These are phyloP conservation scores for Ophiodon elongatus DNA, from an alignment of 2,113 vertebrate species.

Conservation along the genomic window DNA sequence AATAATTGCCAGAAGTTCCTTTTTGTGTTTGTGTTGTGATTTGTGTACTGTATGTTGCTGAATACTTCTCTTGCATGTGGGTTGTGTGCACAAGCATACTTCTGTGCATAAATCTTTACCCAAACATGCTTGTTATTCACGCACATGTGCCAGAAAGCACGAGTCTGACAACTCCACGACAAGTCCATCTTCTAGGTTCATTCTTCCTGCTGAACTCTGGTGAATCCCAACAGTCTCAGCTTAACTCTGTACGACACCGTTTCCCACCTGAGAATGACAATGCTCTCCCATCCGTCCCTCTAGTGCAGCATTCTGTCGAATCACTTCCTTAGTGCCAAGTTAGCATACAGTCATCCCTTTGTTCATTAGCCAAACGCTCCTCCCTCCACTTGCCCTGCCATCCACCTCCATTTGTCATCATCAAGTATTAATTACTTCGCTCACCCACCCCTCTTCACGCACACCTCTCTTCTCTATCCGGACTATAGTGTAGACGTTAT, in stretches of 20 bases:
- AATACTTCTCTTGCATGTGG: not conserved
- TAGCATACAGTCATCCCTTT: conserved; percentile 69
- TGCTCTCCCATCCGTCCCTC: conserved; percentile 20
- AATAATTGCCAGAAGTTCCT: conserved; percentile 9
- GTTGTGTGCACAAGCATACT: not conserved
- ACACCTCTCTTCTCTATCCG: conserved; percentile 45
- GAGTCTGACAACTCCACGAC: conserved; percentile 16
- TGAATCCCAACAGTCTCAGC: conserved; percentile 21
- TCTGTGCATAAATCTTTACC: conserved; percentile 1
- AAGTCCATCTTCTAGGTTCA: conserved; percentile 12
- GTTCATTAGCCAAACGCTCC: conserved; percentile 73
- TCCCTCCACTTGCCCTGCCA: conserved; percentile 60
- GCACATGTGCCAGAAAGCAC: conserved; percentile 26
- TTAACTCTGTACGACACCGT: conserved; percentile 11
- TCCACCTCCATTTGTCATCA: conserved; percentile 78
- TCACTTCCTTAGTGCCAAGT: conserved; percentile 50
- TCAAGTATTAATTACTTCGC: conserved; percentile 81
- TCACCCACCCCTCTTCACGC: conserved; percentile 48
- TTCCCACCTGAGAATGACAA: conserved; percentile 40
- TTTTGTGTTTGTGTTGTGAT: conserved; percentile 11
- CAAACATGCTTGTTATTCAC: conserved; percentile 12
- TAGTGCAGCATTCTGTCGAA: conserved; percentile 34
- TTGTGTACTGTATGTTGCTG: not conserved
- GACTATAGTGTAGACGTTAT: conserved; percentile 60
- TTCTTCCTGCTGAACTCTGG: conserved; percentile 10